phyloP scores from a whole-genome alignment of 1,140 invertebrate genomes.

The Cecropterus lyciades region DNA sequence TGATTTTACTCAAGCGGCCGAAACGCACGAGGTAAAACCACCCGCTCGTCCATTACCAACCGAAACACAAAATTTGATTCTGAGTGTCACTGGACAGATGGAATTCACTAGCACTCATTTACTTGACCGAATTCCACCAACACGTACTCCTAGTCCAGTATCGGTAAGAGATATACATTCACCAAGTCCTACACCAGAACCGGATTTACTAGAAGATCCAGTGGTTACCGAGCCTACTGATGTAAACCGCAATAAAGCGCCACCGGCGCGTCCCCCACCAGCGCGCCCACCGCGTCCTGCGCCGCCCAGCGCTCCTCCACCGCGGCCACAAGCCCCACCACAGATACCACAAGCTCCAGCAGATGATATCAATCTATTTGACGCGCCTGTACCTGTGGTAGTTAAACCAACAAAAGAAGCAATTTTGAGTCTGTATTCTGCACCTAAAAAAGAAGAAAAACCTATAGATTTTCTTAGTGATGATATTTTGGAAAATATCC shows the following conservation, averaged over 20 bases:
- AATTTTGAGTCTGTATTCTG: constrained; percentile 87
- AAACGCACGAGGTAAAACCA: constrained; percentile 73
- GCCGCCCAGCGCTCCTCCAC: constrained; percentile 56
- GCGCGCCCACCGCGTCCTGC: constrained; percentile 61
- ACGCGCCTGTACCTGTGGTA: constrained; percentile 65
- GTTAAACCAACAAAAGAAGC: constrained; percentile 85
- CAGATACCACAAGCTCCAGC: constrained; percentile 42
- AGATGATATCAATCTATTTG: constrained; percentile 80
- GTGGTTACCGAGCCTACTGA: constrained; percentile 51
- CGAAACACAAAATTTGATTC: constrained; percentile 93
- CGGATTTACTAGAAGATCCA: constrained; percentile 63
- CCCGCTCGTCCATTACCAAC: constrained; percentile 85
- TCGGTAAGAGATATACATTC: constrained; percentile 91
- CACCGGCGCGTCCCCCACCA: constrained; percentile 62
- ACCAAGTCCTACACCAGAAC: constrained; percentile 93
- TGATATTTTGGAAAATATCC: constrained; percentile 77
- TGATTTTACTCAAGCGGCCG: constrained; percentile 42
- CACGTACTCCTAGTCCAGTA: constrained; percentile 92
- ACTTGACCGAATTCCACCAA: constrained; percentile 91
- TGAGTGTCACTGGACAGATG: constrained; percentile 94
- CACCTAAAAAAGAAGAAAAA: constrained; percentile 81
- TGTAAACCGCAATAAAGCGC: constrained; percentile 76
- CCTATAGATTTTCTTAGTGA: constrained; percentile 84
- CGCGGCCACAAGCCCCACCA: constrained; percentile 50
- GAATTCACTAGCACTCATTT: constrained; percentile 94